phyloP scores from a whole-genome alignment of 2,113 vertebrate species.

The Ellobius talpinus region DNA sequence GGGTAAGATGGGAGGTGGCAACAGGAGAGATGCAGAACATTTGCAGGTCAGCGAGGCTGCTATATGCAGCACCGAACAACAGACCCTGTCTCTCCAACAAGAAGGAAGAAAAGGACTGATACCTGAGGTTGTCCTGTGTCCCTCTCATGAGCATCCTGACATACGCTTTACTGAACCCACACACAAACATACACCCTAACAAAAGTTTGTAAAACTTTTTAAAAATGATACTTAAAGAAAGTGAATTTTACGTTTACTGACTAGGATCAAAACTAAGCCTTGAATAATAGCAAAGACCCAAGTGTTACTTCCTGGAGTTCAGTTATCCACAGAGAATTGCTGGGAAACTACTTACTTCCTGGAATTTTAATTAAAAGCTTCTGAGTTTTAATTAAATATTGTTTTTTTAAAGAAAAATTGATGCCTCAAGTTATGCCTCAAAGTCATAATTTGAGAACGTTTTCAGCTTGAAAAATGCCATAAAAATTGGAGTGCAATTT shows the following conservation, averaged over 20 bases:
- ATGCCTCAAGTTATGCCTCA: neutral
- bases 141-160: no score
- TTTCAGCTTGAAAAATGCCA: conserved; percentile 41
- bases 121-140: neutral
- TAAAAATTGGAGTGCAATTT: neutral
- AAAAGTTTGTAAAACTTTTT: neutral
- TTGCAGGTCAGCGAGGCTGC: neutral
- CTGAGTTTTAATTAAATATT: neutral
- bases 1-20: neutral
- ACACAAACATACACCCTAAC: neutral
- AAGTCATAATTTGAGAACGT: neutral
- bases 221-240: neutral
- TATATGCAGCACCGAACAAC: neutral
- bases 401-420: neutral
- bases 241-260: neutral
- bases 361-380: conserved; percentile 24
- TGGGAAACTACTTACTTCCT: neutral
- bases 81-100: neutral
- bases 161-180: neutral
- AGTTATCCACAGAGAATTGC: neutral
- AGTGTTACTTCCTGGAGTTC: conserved; percentile 16
- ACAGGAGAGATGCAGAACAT: no score
- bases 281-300: neutral
- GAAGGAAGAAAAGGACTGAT: neutral
- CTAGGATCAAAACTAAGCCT: neutral